Base-by-base conservation (phyloP, 53 echinoderm and acorn worm species). In the Echinometra lucunter region DNA sequence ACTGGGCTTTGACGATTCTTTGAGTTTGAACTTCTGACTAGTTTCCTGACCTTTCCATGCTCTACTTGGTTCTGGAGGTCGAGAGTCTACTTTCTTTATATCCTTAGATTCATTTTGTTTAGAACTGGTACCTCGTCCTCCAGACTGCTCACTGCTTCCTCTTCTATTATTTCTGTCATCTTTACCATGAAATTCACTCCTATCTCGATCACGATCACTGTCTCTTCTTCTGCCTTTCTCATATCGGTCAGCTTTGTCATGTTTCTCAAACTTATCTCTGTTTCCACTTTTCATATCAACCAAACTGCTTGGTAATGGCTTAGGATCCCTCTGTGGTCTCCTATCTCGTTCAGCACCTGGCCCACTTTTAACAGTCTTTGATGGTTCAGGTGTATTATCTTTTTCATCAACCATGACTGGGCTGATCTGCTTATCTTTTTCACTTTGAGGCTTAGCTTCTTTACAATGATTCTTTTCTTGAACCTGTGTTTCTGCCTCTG, bases 221-320 rank as follows among this genome's bases (percentile, higher is more conserved):
- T 94, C 94, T 44, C 94, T 82, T 42, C 95, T 95, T 47, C 49
- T 89, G 16, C 93, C 93, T 66, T 82, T 94, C 49, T 91, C 91
- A 70, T 66, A 93, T 21, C 96, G 83, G 38, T 91, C 91, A 55
- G 93, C 17, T 58, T 93, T 96, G 44, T 96, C 95, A 27, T 82
- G 91, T 66, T 70, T 95, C 15, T 95, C 95, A 49, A 88, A 70
- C 58, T 92, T 91, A 56, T 97, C 96, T 95, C 95, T 75, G 32
- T 83, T 96, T 83, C 88, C 87, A 88, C 87, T 96, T 88, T 88
- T 94, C 94, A 94, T 94, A 63, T 94, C 94, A 18, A 94, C 94
- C 30, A 94, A 94, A 63, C 93, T 94, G 58, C 83, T 94, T 66
- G 94, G 94, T 6, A 94, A 19, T 66, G 94, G 47, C 66, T 94